Evolutionary conservation across 2,797 vertebrate genomes (phyloP).

Genomic region (Halcyon badia): DNA sequence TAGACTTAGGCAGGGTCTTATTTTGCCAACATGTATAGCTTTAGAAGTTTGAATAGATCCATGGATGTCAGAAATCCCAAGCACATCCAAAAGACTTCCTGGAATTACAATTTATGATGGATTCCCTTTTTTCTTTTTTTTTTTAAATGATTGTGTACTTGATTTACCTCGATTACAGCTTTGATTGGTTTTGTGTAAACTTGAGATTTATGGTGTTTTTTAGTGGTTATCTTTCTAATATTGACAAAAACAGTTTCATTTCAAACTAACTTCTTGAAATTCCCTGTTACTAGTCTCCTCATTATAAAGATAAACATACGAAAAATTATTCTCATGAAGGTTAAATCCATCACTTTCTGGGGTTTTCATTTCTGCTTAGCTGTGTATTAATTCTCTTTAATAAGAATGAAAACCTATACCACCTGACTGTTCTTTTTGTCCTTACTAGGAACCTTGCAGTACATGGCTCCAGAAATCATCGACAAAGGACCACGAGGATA

Average conservation of each 20-base stretch:
- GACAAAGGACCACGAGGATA: constrained; percentile 82
- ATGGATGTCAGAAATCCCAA: background rate
- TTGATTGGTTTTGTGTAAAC: background rate
- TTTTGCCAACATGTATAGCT: background rate
- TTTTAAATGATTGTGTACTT: background rate
- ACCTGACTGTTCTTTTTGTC: background rate
- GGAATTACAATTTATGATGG: background rate
- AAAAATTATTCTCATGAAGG: background rate
- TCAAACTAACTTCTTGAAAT: background rate
- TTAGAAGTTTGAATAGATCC: background rate
- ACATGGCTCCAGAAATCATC: constrained; percentile 86
- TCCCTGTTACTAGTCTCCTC: background rate
- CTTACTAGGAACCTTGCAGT: constrained; percentile 82
- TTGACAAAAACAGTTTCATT: background rate
- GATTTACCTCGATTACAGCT: background rate
- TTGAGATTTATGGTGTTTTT: background rate
- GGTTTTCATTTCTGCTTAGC: background rate
- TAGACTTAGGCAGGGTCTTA: background rate
- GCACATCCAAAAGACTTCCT: background rate
- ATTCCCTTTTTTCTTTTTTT: background rate
- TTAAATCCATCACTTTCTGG: background rate
- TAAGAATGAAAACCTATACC: background rate
- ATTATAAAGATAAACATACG: background rate
- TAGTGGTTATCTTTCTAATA: background rate
- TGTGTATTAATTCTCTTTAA: background rate